phyloP scores from a whole-genome alignment of 2,113 vertebrate genomes.

The Aplodontia rufa region DNA sequence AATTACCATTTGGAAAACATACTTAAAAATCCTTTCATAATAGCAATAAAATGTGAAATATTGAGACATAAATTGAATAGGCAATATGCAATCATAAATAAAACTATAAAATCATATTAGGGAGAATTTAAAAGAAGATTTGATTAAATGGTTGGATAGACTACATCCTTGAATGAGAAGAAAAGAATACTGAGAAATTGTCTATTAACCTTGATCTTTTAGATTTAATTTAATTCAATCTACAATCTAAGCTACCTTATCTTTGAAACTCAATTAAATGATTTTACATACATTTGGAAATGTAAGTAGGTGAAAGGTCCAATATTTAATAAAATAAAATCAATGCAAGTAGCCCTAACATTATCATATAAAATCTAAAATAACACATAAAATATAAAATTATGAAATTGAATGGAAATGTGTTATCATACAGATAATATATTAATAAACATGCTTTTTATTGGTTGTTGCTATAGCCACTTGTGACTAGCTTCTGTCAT shows the following conservation, averaged over 20 bases:
- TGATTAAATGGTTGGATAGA: constrained; percentile 51
- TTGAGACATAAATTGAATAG: constrained; percentile 57
- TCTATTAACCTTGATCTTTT: constrained; percentile 64
- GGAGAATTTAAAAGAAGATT: constrained; percentile 65
- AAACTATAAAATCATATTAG: constrained; percentile 70
- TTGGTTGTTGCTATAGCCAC: neutral
- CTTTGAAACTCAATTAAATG: constrained; percentile 53
- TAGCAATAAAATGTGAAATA: constrained; percentile 59
- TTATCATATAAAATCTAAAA: constrained; percentile 25
- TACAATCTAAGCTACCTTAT: constrained; percentile 44
- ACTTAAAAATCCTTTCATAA: constrained; percentile 46
- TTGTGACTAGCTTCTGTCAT: neutral
- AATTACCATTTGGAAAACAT: constrained; percentile 63
- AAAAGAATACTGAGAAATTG: constrained; percentile 45
- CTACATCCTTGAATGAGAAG: neutral
- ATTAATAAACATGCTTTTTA: neutral
- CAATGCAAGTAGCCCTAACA: neutral
- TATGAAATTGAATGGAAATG: constrained; percentile 10
- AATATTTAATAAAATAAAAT: constrained; percentile 43
- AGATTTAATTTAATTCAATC: constrained; percentile 51
- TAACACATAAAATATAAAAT: constrained; percentile 11
- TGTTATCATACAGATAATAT: neutral
- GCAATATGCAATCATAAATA: constrained; percentile 64
- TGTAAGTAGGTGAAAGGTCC: constrained; percentile 25
- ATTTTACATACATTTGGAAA: constrained; percentile 57